phyloP scores from a whole-genome alignment of 2,113 vertebrate genomes.

The Hippolais icterina region DNA sequence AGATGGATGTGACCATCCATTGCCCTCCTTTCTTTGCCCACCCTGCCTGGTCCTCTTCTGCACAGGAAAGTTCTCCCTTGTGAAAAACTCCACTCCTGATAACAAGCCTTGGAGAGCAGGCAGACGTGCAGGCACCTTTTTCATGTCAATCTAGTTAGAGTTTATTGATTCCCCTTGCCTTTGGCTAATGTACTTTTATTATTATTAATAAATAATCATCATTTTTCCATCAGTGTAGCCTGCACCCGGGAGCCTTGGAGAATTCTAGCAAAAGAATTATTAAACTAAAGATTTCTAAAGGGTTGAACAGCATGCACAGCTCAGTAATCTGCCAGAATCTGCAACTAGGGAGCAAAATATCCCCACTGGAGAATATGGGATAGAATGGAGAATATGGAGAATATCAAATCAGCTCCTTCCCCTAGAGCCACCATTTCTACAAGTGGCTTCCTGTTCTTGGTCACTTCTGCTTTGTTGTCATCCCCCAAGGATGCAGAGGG shows the following conservation, averaged over 20 bases:
- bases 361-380: background rate
- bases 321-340: background rate
- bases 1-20: background rate
- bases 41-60: background rate
- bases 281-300: slow-evolving; percentile 22
- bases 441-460: background rate
- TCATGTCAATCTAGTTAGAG: slow-evolving; percentile 24
- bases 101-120: background rate
- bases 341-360: background rate
- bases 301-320: background rate
- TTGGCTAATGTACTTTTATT: slow-evolving; percentile 44
- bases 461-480: background rate
- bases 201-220: slow-evolving; percentile 60
- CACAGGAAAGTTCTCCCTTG: background rate
- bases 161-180: slow-evolving; percentile 60
- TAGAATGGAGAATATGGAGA: background rate
- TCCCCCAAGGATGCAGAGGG: background rate
- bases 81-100: background rate
- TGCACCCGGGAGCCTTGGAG: background rate
- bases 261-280: slow-evolving; percentile 28
- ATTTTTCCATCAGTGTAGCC: slow-evolving; percentile 22
- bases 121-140: background rate
- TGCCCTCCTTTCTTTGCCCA: background rate
- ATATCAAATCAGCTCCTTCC: background rate
- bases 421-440: background rate